Evolutionary conservation across 1,140 invertebrate species (phyloP), one percentile per base, ranked within the genome.

Genomic region (Drosophila varians): DNA sequence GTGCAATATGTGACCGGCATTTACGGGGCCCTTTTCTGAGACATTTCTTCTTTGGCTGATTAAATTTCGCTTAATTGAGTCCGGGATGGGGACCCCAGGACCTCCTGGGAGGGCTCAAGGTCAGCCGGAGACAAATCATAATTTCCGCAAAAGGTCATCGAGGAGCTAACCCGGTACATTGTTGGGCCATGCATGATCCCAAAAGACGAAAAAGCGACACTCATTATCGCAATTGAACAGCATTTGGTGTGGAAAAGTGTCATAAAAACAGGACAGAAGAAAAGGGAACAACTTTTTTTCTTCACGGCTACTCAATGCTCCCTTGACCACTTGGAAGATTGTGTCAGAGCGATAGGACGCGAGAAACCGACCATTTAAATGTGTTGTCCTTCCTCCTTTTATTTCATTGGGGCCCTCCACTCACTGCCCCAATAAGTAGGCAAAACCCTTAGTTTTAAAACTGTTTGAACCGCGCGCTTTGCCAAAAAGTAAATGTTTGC

Each of bases 221-320:
- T 86, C 82, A 87, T 87, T 87, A 87, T 87, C 83, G 61, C 82
- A 86, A 87, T 71, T 69, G 73, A 69, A 87, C 73, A 87, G 48
- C 72, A 80, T 82, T 87, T 77, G 80, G 76, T 77, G 82, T 87
- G 69, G 73, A 86, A 80, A 69, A 65, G 40, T 60, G 77, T 65
- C 82, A 56, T 87, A 87, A 86, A 86, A n/a, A n/a, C n/a, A n/a
- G n/a, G n/a, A n/a, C n/a, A n/a, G n/a, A n/a, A n/a, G n/a, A n/a
- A n/a, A 82, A 64, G 14, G 60, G 49, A 60, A 56, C 46, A 49
- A 36, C 55, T 61, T 73, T 56, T 64, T 14, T 53, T 62, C 8
- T 12, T 12, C 65, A 58, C 28, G 46, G 53, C 70, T 71, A 86
- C 72, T 86, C 78, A 86, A 61, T 61, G 62, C 70, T 74, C 68